Evolutionary conservation across 2,113 vertebrate genomes (phyloP).

Genomic region (Vidua chalybeata): DNA sequence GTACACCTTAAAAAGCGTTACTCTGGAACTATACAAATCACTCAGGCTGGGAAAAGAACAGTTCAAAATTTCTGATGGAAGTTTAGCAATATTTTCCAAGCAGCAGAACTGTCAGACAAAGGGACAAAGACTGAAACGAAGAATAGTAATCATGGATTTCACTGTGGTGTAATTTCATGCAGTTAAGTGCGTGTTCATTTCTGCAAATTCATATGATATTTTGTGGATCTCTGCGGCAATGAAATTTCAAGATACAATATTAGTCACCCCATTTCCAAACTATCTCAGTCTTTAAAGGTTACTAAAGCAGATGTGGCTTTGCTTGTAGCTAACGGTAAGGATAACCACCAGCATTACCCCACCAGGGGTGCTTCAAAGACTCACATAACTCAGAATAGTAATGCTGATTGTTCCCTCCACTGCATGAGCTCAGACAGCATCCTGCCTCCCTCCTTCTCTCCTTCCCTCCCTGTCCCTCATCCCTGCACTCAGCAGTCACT

Average conservation of each 20-base stretch:
- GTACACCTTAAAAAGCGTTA: neutral
- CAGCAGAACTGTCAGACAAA: neutral
- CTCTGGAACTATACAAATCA: neutral
- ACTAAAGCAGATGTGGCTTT: neutral
- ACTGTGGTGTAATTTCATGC: neutral
- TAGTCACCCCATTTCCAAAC: neutral
- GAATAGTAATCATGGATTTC: neutral
- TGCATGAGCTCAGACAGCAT: neutral
- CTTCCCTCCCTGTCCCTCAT: neutral
- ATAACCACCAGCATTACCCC: neutral
- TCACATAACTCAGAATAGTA: neutral
- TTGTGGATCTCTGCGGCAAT: neutral
- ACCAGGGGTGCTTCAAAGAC: neutral
- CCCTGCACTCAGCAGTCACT: neutral
- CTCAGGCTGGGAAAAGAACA: neutral
- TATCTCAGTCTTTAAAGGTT: neutral
- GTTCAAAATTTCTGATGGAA: neutral
- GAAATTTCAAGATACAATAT: neutral
- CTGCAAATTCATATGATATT: neutral
- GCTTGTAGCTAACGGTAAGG: neutral
- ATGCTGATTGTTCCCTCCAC: neutral
- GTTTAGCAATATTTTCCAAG: slow-evolving; percentile 1
- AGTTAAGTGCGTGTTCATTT: neutral
- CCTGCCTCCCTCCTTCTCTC: neutral
- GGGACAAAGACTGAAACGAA: neutral